A percentile compares a stretch with the other conserved stretches of the same genome.
phyloP scores from a whole-genome alignment of 1,140 invertebrate species.

The Bombus waltoni region DNA sequence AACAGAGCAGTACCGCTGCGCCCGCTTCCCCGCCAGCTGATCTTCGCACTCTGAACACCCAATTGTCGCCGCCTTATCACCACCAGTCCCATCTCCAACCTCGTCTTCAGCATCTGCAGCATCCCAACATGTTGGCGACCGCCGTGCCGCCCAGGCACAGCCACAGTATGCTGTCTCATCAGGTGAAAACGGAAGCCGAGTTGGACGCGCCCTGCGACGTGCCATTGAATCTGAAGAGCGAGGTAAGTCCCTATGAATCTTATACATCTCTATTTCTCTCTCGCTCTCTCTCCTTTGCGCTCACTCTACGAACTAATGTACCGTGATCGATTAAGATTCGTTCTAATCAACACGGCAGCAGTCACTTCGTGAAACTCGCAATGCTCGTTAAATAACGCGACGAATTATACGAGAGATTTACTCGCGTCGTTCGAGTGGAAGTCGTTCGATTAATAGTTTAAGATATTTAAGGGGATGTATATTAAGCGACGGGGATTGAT shows the following conservation, averaged over 20 bases:
- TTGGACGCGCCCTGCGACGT: conserved; percentile 80
- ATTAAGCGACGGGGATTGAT: background rate
- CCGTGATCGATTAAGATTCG: conserved; percentile 39
- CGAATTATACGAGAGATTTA: background rate
- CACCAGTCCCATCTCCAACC: conserved; percentile 76
- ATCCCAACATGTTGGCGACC: conserved; percentile 82
- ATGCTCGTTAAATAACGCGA: conserved; percentile 4
- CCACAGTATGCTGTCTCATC: conserved; percentile 79
- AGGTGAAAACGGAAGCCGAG: conserved; percentile 80
- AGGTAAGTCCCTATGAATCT: conserved; percentile 74
- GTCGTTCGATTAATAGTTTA: background rate
- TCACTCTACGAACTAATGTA: conserved; percentile 9
- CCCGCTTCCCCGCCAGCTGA: conserved; percentile 82
- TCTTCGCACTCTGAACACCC: conserved; percentile 81
- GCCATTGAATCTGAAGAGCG: conserved; percentile 82
- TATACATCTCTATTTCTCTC: conserved; percentile 8
- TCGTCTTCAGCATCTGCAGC: conserved; percentile 79
- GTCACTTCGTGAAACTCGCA: background rate
- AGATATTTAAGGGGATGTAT: background rate
- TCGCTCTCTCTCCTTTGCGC: conserved; percentile 15
- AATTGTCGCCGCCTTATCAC: conserved; percentile 79
- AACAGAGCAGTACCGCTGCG: conserved; percentile 82
- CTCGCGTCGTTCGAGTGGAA: background rate
- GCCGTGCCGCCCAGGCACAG: conserved; percentile 80
- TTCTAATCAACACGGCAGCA: conserved; percentile 47